Conservation (phyloP, 2,113 vertebrate species). For the Lepus americanus region DNA sequence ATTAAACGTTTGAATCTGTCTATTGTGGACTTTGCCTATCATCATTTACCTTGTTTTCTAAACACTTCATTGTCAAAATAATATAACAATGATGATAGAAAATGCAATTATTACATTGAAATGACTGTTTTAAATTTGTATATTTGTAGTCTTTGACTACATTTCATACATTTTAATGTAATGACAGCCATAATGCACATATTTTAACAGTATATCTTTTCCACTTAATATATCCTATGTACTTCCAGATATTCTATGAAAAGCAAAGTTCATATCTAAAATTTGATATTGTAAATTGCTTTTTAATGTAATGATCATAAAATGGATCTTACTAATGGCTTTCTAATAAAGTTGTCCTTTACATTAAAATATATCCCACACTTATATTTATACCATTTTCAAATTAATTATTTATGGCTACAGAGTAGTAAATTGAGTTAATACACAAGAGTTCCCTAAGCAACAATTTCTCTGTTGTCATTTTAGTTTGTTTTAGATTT, state of each 20-base stretch:
- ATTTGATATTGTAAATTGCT: constrained; percentile 47
- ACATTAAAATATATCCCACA: too few relatives aligned
- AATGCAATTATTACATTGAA: neutral
- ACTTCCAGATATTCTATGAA: constrained; percentile 51
- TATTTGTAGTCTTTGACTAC: neutral
- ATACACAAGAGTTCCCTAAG: neutral
- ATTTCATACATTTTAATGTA: constrained; percentile 15
- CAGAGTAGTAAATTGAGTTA: neutral
- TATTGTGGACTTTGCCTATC: neutral
- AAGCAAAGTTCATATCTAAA: constrained; percentile 8
- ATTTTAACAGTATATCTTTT: neutral
- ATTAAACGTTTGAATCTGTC: neutral
- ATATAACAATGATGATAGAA: neutral
- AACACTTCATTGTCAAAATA: neutral
- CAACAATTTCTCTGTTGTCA: neutral
- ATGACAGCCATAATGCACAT: neutral
- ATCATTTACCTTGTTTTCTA: neutral
- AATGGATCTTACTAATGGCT: neutral
- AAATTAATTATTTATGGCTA: neutral
- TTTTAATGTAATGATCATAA: constrained; percentile 17
- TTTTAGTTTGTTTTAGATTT: neutral
- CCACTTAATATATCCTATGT: neutral
- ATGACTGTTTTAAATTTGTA: neutral
- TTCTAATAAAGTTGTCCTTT: constrained; percentile 34
- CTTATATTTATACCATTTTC: neutral